Evolutionary conservation across 2,888 invertebrate species (phyloP), one percentile per base, ranked within the genome.

Genomic region (Chelonus formosanus): DNA sequence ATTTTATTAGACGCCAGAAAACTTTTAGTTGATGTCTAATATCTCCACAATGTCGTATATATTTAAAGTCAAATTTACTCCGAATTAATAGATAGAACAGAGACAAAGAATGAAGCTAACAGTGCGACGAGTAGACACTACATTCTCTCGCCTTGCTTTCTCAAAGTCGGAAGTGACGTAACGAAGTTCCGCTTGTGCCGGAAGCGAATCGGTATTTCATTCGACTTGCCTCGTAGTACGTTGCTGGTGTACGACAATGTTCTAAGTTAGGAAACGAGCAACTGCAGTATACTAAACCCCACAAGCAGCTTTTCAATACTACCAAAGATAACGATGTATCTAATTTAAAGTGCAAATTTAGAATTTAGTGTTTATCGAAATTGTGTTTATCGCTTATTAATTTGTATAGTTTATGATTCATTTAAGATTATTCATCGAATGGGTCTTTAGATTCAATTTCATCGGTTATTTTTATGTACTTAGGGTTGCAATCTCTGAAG

Each of bases 171-270:
- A 67, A 63, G 67, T 67, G 67, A 67, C 67, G 67, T 67, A 67
- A 67, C 62, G 47, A 67, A 67, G 67, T 67, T 67, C 67, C 67
- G 62, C 58, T 44, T 45, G 53, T 67, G 62, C 58, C 67, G 67
- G 67, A 67, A 67, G 67, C 53, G 62, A 67, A 67, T 67, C 62
- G 67, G 67, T 67, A 67, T 67, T 67, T 67, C 67, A 67, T 67
- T 67, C 58, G 57, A 56, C 62, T 56, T 61, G 62, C 57, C 45
- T 36, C 48, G 50, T 62, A 10, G 40, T 10, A 40, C 5, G 36
- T 34, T 60, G 35, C 40, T 40, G 40, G 40, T 40, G 40, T 40
- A 6, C 40, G 40, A 40, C 40, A 40, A 40, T 6, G 40, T 40
- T 40, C 40, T 40, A 40, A 40, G 40, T 40, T 40, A 40, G 40